Conservation (phyloP, 2,888 invertebrate genomes). For the Terebella lapidaria region DNA sequence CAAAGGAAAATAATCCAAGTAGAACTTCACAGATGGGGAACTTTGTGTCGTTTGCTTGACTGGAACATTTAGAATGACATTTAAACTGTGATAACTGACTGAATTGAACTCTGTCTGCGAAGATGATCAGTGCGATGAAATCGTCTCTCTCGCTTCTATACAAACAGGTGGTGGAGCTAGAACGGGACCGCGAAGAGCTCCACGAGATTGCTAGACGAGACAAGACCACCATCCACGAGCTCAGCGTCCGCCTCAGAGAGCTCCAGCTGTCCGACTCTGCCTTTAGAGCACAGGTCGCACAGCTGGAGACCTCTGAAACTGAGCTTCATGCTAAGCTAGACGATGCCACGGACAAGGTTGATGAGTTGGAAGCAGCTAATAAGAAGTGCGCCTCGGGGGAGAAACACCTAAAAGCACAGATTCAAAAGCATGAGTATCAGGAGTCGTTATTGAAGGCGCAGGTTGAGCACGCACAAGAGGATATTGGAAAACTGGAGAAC, state of each 20-base stretch:
- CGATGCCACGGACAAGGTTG: neutral
- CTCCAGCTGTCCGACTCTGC: constrained; percentile 37
- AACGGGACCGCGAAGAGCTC: constrained; percentile 42
- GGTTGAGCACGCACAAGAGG: neutral
- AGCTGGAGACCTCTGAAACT: constrained; percentile 24
- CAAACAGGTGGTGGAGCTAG: constrained; percentile 40
- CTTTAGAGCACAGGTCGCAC: constrained; percentile 30
- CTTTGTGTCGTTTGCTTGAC: too few relatives aligned
- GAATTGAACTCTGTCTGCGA: too few relatives aligned
- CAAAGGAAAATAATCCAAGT: too few relatives aligned
- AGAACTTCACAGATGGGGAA: too few relatives aligned
- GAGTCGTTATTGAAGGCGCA: neutral
- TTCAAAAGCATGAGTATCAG: neutral
- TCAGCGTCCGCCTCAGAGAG: constrained; percentile 40
- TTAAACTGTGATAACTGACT: too few relatives aligned
- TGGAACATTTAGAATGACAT: too few relatives aligned
- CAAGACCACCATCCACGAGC: constrained; percentile 45
- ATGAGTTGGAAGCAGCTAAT: neutral
- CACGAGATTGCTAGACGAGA: constrained; percentile 45
- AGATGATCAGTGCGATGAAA: too few relatives aligned
- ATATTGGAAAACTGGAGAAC: constrained; percentile 5
- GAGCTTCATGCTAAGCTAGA: neutral
- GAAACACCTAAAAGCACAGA: neutral
- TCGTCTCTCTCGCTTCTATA: neutral
- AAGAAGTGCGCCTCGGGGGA: neutral